Conservation (phyloP, 2,888 invertebrate species). For the Incurvaria masculella region DNA sequence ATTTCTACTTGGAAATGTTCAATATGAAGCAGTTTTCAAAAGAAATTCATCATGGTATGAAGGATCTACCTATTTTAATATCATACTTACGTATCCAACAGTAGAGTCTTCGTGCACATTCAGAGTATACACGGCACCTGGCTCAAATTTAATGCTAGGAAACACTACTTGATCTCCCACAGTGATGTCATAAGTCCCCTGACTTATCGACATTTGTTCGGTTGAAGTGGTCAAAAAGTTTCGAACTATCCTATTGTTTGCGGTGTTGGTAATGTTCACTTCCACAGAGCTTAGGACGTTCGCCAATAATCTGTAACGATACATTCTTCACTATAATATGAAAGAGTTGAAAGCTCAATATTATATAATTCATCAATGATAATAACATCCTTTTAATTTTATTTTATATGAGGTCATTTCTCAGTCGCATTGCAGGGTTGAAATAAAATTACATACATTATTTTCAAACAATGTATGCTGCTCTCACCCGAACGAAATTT, state of each 20-base stretch:
- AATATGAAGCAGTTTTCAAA: constrained; percentile 5
- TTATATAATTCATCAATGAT: too few species aligned
- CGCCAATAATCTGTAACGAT: constrained; percentile 39
- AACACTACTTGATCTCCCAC: constrained; percentile 29
- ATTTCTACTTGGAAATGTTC: neutral
- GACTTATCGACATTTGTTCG: constrained; percentile 25
- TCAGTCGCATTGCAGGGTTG: neutral
- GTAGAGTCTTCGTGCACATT: constrained; percentile 35
- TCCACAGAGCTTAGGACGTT: constrained; percentile 24
- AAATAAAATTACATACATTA: constrained; percentile 1
- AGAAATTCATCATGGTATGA: constrained; percentile 4
- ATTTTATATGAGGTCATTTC: neutral
- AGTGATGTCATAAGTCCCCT: constrained; percentile 34
- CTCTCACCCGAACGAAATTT: too few species aligned
- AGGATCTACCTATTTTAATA: neutral
- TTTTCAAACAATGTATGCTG: too few species aligned
- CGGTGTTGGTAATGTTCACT: constrained; percentile 25
- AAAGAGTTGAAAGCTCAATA: too few species aligned
- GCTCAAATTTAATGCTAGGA: constrained; percentile 33
- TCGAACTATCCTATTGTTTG: constrained; percentile 27
- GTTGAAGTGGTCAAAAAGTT: constrained; percentile 24
- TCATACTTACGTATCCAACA: constrained; percentile 31
- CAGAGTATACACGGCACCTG: constrained; percentile 67
- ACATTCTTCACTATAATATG: too few species aligned
- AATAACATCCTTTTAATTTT: neutral